Evolutionary conservation across 1,140 invertebrate genomes (phyloP).

Genomic region (Neodiprion virginianus): DNA sequence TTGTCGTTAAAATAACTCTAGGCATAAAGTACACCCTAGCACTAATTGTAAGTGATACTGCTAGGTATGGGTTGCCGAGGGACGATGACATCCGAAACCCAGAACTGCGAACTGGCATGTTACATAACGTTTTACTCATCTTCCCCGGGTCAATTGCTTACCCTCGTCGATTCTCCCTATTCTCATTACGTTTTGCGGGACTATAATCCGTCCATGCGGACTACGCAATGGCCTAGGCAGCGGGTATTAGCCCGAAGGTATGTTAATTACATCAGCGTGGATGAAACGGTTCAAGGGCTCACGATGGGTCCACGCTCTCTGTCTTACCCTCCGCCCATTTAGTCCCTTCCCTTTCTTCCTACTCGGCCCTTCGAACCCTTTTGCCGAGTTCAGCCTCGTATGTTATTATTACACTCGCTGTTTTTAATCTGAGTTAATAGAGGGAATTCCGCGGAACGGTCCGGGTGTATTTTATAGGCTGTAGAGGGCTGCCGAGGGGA

Average conservation of each 20-base stretch:
- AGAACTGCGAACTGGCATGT: background rate
- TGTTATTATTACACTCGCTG: conserved; percentile 2
- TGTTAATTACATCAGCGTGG: background rate
- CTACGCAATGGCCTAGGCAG: background rate
- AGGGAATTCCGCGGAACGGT: background rate
- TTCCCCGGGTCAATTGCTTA: background rate
- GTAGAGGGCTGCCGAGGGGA: background rate
- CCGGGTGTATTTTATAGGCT: conserved; percentile 4
- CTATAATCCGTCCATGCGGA: background rate
- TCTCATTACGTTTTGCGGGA: conserved; percentile 7
- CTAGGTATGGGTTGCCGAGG: background rate
- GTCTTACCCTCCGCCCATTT: conserved; percentile 3
- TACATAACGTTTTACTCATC: background rate
- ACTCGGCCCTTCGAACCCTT: background rate
- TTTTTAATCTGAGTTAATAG: conserved; percentile 6
- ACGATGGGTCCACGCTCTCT: background rate
- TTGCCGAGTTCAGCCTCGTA: background rate
- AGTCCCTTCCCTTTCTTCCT: background rate
- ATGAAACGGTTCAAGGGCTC: too few relatives aligned
- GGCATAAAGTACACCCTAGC: background rate
- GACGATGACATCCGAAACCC: background rate
- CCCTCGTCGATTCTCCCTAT: background rate
- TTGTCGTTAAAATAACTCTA: background rate
- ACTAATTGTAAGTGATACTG: background rate
- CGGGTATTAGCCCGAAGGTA: background rate